Evolutionary conservation across 2,797 vertebrate species (phyloP).

Genomic region (Crossoptilon crossoptilon): DNA sequence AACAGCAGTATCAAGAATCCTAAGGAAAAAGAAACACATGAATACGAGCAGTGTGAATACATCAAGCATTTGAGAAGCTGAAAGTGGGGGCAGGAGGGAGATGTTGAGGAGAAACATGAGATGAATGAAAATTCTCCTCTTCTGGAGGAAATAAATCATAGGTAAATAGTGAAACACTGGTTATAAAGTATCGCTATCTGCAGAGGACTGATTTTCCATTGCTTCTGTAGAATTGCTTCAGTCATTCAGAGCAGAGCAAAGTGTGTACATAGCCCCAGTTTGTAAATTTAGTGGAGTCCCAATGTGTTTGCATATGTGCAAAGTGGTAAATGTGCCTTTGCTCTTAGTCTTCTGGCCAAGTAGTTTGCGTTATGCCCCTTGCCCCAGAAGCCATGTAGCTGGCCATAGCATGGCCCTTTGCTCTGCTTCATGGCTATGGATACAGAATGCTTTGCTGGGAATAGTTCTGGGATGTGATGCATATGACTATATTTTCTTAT

Average conservation of each 20-base stretch:
- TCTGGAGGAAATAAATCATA: neutral
- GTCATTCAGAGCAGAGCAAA: neutral
- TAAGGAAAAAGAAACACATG: neutral
- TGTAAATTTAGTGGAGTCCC: neutral
- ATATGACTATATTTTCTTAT: neutral
- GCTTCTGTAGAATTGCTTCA: neutral
- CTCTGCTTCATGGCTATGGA: neutral
- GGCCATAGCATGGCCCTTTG: neutral
- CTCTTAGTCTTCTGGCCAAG: neutral
- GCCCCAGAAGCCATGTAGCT: neutral
- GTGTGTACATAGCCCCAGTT: neutral
- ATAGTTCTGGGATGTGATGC: neutral
- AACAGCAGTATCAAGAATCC: neutral
- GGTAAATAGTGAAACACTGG: neutral
- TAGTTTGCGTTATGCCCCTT: neutral
- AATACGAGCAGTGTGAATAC: neutral
- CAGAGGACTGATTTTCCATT: neutral
- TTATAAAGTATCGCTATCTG: neutral
- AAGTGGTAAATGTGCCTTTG: neutral
- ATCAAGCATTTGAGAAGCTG: neutral
- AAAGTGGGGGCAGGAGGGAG: neutral
- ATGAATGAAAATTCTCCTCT: neutral
- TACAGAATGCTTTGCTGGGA: neutral
- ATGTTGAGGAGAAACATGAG: neutral
- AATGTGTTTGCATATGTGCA: accelerated